These are phyloP conservation scores for Sebastes diaconus DNA, from an alignment of 2,797 vertebrate genomes.

Conservation along the genomic window DNA sequence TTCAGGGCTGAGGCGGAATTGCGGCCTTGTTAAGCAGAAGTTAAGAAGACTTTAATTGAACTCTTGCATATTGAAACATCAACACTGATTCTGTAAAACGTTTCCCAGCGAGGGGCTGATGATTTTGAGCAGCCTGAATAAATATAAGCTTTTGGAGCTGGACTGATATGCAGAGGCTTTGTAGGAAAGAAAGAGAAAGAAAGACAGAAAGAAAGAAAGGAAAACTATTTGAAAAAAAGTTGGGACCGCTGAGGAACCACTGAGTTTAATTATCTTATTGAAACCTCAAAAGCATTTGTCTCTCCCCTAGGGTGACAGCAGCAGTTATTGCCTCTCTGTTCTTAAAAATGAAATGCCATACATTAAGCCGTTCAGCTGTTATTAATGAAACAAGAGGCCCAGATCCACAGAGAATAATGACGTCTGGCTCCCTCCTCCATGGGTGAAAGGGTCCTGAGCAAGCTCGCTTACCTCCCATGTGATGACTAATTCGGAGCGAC, in stretches of 20 bases:
- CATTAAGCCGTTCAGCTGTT: slow-evolving; percentile 69
- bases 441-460: slow-evolving; percentile 49
- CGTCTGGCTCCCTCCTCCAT: slow-evolving; percentile 55
- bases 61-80: slow-evolving; percentile 58
- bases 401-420: slow-evolving; percentile 67
- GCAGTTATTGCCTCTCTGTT: slow-evolving; percentile 79
- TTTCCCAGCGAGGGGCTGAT: slow-evolving; percentile 54
- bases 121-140: slow-evolving; percentile 53
- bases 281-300: slow-evolving; percentile 78
- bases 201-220: slow-evolving; percentile 9
- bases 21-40: slow-evolving; percentile 39
- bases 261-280: slow-evolving; percentile 81
- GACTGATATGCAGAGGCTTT: slow-evolving; percentile 46
- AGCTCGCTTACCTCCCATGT: slow-evolving; percentile 93
- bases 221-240: slow-evolving; percentile 58
- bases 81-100: slow-evolving; percentile 47
- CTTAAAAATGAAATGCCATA: slow-evolving; percentile 80
- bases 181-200: slow-evolving; percentile 6
- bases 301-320: slow-evolving; percentile 71
- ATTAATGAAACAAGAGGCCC: slow-evolving; percentile 75
- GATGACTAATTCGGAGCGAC: slow-evolving; percentile 97
- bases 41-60: slow-evolving; percentile 55
- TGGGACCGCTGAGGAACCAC: slow-evolving; percentile 61
- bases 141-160: slow-evolving; percentile 47
- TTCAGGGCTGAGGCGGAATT: slow-evolving; percentile 13